Base-by-base conservation (phyloP, 2,888 invertebrate species). In the Cetonia aurata region DNA sequence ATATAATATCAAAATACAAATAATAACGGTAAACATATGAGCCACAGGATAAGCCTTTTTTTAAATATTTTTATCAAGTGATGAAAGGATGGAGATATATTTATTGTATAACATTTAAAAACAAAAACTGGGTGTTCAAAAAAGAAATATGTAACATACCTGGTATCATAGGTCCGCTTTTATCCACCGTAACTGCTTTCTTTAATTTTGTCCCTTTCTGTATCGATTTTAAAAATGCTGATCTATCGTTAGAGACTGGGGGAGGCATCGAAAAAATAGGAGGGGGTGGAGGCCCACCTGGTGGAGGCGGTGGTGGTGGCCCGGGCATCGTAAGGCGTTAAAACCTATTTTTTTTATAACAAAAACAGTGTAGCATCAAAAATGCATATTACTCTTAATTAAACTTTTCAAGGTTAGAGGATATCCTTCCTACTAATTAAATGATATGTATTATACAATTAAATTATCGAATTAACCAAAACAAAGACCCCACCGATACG, bases 111-210 rank as follows among this genome's bases (percentile, higher is more conserved):
- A 25, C 25, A 25, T 25, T 25, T 25, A 25, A 25, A 25, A 3
- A 25, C 25, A 25, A 25, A 25, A 25, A 25, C 4, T 3, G 4
- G 4, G 25, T n/a, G 25, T 25, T 3, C 25, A 25, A 25, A 4
- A 25, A 25, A 25, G n/a, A 25, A 25, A 3, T 25, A 4, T 8
- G 6, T 37, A 37, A 74, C 84, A 87, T 89, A 85, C 95, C 94
- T 77, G 90, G 86, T 76, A 95, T 86, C 60, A 89, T 83, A 0
- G 96, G 96, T 65, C 90, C 92, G 89, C 96, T 96, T 85, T 95
- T 93, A 83, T 97, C 96, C 79, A 93, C 92, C n/a, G 96, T 96
- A 0, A 91, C 91, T 67, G 95, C 88, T 85, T 96, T 96, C 84
- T 94, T 96, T 75, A 96, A 86, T 79, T 89, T 89, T 65, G 92